A percentile compares a stretch with the other conserved stretches of the same genome.
These are phyloP conservation scores for Planiliza haematocheilus DNA, from an alignment of 2,113 vertebrate species.

Conservation along the genomic window DNA sequence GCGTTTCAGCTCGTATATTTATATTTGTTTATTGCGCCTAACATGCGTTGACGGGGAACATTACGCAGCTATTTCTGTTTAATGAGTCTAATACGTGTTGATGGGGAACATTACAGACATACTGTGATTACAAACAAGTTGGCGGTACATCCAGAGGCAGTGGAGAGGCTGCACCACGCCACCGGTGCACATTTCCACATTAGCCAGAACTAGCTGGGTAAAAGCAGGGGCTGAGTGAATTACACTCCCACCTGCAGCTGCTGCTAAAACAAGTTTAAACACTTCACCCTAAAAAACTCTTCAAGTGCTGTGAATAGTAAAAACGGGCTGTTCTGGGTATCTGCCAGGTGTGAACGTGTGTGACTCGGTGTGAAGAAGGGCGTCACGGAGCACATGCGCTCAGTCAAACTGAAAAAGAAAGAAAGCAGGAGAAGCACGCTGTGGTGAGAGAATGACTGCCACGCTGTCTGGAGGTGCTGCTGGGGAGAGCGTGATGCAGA, in stretches of 20 bases:
- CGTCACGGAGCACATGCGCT: slow-evolving; percentile 17
- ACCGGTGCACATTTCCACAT: slow-evolving; percentile 5
- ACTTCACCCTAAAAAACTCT: slow-evolving; percentile 40
- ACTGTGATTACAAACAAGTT: neutral
- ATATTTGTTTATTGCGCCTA: too few relatives aligned
- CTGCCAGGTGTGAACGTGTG: slow-evolving; percentile 48
- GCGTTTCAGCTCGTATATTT: too few relatives aligned
- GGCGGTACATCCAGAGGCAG: neutral
- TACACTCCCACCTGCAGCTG: slow-evolving; percentile 24
- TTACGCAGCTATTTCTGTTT: too few relatives aligned
- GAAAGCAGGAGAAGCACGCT: neutral
- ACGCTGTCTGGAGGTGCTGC: slow-evolving; percentile 23
- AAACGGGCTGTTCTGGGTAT: slow-evolving; percentile 22
- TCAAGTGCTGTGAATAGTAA: slow-evolving; percentile 39
- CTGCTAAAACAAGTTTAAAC: slow-evolving; percentile 22
- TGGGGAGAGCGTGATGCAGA: slow-evolving; percentile 24
- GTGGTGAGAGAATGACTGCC: slow-evolving; percentile 11
- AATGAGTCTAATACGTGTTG: neutral
- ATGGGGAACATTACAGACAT: neutral
- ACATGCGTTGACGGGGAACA: too few relatives aligned
- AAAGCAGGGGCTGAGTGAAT: slow-evolving; percentile 21
- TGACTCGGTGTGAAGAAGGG: slow-evolving; percentile 10
- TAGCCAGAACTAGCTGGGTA: neutral
- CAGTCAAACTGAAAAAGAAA: slow-evolving; percentile 9
- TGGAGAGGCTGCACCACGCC: neutral